Evolutionary conservation across 2,888 invertebrate genomes (phyloP).

Genomic region (Drosophila heteroneura): DNA sequence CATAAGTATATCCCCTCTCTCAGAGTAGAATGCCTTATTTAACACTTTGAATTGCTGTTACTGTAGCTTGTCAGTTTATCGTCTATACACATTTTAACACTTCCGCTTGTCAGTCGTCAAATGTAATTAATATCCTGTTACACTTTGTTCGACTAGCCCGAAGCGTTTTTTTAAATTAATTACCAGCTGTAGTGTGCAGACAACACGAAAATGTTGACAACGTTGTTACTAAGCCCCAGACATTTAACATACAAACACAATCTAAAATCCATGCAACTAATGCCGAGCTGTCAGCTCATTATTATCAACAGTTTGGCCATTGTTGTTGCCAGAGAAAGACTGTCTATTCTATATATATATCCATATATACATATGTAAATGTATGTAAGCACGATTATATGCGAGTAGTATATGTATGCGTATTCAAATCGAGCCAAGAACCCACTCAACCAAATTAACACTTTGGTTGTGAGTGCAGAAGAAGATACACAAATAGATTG

Average conservation of each 20-base stretch:
- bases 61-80: slow-evolving; percentile 57
- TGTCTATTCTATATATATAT: slow-evolving; percentile 15
- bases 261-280: slow-evolving; percentile 70
- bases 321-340: slow-evolving; percentile 41
- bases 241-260: slow-evolving; percentile 72
- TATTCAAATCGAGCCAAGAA: slow-evolving; percentile 77
- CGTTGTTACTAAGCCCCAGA: slow-evolving; percentile 78
- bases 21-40: slow-evolving; percentile 15
- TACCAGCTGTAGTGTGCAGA: slow-evolving; percentile 64
- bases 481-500: slow-evolving; percentile 6
- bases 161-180: slow-evolving; percentile 77
- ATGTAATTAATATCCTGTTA: slow-evolving; percentile 78
- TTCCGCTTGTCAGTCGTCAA: slow-evolving; percentile 75
- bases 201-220: slow-evolving; percentile 74
- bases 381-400: slow-evolving; percentile 8
- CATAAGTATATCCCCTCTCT: neutral
- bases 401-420: slow-evolving; percentile 36
- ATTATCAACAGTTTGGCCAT: slow-evolving; percentile 73
- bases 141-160: slow-evolving; percentile 77
- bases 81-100: slow-evolving; percentile 74
- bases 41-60: slow-evolving; percentile 21
- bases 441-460: slow-evolving; percentile 81
- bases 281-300: slow-evolving; percentile 79
- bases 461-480: slow-evolving; percentile 53
- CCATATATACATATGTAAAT: slow-evolving; percentile 19